phyloP scores from a whole-genome alignment of 1,140 invertebrate genomes.

The Maniola jurtina region DNA sequence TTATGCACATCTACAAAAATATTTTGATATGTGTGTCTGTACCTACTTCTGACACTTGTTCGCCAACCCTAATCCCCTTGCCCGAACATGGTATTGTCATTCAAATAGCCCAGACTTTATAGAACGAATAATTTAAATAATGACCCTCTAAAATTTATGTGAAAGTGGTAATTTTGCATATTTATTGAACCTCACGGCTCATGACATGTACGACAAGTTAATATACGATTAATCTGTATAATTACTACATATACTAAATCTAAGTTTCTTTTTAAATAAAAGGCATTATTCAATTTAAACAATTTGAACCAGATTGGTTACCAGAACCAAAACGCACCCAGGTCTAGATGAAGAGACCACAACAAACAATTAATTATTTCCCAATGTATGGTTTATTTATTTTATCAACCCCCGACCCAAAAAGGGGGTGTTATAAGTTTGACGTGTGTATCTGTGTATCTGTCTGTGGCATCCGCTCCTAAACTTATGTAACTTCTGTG shows the following conservation, averaged over 20 bases:
- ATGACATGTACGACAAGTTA: neutral
- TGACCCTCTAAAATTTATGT: conserved; percentile 16
- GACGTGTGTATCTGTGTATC: too few relatives aligned
- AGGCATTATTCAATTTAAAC: too few relatives aligned
- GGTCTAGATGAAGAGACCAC: too few relatives aligned
- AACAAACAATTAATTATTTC: too few relatives aligned
- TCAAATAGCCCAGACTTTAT: conserved; percentile 38
- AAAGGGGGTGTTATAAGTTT: too few relatives aligned
- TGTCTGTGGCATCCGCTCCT: too few relatives aligned
- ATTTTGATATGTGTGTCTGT: neutral
- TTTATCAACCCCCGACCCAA: too few relatives aligned
- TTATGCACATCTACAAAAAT: neutral
- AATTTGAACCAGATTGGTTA: too few relatives aligned
- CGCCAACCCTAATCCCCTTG: conserved; percentile 16
- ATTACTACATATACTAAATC: neutral
- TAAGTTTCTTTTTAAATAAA: neutral
- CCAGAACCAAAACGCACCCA: too few relatives aligned
- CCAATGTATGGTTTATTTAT: too few relatives aligned
- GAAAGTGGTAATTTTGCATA: conserved; percentile 11
- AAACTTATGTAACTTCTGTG: too few relatives aligned
- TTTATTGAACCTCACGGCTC: conserved; percentile 7
- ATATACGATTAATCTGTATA: neutral
- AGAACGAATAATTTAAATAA: conserved; percentile 34
- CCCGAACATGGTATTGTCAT: conserved; percentile 35
- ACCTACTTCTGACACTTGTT: too few relatives aligned